phyloP scores from a whole-genome alignment of 2,797 vertebrate genomes.

The Myotis myotis region DNA sequence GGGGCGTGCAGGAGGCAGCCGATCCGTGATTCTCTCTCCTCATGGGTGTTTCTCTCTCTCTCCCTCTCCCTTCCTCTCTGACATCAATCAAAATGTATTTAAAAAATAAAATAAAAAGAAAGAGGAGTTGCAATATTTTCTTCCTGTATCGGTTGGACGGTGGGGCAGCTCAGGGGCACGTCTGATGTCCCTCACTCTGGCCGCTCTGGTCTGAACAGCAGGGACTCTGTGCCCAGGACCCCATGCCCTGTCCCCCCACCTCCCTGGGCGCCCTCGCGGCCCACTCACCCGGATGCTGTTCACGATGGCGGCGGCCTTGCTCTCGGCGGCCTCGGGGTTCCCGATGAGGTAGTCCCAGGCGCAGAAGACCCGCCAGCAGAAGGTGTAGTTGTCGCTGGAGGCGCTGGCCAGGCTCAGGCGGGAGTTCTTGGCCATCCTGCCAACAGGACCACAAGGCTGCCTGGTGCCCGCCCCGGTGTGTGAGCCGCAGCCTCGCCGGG shows the following conservation, averaged over 20 bases:
- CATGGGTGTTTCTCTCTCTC: too few species aligned
- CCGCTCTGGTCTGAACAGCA: background rate
- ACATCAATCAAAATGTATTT: too few species aligned
- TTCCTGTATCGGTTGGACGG: accelerated
- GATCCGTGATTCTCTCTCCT: too few species aligned
- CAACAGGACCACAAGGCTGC: background rate
- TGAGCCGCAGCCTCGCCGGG: accelerated
- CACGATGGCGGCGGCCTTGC: conserved; percentile 96
- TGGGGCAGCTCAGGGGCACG: accelerated
- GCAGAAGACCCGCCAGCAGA: conserved; percentile 98
- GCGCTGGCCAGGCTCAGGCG: conserved; percentile 94
- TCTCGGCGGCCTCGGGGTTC: conserved; percentile 96
- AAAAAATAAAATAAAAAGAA: background rate
- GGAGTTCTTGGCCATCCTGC: conserved; percentile 98
- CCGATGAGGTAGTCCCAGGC: conserved; percentile 99
- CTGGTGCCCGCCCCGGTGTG: too few species aligned
- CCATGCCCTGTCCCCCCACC: accelerated
- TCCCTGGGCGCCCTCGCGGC: accelerated
- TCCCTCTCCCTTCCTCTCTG: too few species aligned
- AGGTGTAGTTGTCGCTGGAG: conserved; percentile 96
- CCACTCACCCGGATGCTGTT: conserved; percentile 95
- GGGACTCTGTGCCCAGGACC: too few species aligned
- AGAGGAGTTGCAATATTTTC: accelerated
- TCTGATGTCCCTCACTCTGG: background rate
- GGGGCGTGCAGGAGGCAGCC: too few species aligned